phyloP scores from a whole-genome alignment of 92 coral and sea anemone species.

The Epizoanthus scotinus region DNA sequence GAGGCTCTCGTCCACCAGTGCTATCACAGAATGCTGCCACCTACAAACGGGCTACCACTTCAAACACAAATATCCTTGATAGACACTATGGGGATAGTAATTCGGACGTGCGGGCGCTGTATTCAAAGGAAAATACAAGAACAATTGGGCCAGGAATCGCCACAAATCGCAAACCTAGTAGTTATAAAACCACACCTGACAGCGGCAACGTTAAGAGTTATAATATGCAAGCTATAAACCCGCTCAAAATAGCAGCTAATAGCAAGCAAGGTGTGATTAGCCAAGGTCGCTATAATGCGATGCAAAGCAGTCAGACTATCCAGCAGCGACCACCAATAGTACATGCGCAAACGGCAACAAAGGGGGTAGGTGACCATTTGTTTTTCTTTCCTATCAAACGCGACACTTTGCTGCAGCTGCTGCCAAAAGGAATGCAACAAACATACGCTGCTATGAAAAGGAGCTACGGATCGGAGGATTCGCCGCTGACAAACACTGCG shows the following conservation, averaged over 20 bases:
- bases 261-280: no score
- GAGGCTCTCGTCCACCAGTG: neutral
- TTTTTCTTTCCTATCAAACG: conserved; percentile 79
- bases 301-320: no score
- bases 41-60: neutral
- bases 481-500: neutral
- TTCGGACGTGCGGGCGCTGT: neutral
- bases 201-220: no score
- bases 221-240: no score
- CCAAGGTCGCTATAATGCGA: no score
- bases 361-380: conserved; percentile 45
- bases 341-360: neutral
- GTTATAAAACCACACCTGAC: no score
- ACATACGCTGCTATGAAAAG: conserved; percentile 30
- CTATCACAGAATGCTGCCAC: no score
- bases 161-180: neutral
- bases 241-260: no score
- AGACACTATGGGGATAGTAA: neutral
- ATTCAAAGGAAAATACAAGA: neutral
- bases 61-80: neutral
- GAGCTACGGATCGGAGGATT: neutral
- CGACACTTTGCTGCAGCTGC: conserved; percentile 58
- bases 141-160: neutral
- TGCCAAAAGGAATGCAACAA: conserved; percentile 42
- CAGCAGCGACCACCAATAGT: neutral